Percentiles rank a stretch among this genome's conserved stretches.
Evolutionary conservation across 2,113 vertebrate genomes (phyloP).

Genomic region (Pygoscelis antarcticus): DNA sequence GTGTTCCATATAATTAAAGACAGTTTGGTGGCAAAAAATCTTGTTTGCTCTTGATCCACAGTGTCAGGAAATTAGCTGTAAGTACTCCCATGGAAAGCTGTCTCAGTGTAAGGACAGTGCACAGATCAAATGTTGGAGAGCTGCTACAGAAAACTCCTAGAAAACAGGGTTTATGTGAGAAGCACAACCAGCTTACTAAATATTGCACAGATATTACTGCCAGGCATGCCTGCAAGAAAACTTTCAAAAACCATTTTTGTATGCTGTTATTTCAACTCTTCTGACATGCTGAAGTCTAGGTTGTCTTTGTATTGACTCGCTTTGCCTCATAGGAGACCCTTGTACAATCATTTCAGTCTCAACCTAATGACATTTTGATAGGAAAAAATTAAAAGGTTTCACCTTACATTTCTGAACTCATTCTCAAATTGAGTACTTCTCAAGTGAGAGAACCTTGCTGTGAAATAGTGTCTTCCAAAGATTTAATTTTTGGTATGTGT

Average conservation of each 20-base stretch:
- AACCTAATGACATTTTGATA: not conserved
- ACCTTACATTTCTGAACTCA: not conserved
- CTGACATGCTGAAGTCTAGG: not conserved
- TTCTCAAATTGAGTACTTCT: not conserved
- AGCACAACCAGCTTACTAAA: not conserved
- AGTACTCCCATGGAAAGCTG: not conserved
- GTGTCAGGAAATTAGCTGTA: not conserved
- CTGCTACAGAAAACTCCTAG: not conserved
- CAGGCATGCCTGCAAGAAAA: not conserved
- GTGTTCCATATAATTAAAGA: not conserved
- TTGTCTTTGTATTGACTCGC: not conserved
- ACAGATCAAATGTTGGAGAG: not conserved
- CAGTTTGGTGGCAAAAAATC: not conserved
- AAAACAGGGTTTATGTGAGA: not conserved
- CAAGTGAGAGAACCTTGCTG: not conserved
- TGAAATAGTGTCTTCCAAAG: not conserved
- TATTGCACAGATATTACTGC: not conserved
- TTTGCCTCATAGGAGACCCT: not conserved
- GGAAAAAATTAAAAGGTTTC: not conserved
- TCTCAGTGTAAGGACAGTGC: not conserved
- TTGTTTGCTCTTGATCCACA: not conserved
- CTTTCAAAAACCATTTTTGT: not conserved
- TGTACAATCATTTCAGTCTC: not conserved
- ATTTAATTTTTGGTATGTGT: not conserved
- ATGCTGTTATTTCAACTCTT: not conserved